Conservation (phyloP, 35 echinoderm and acorn worm genomes). For the Patiria miniata region DNA sequence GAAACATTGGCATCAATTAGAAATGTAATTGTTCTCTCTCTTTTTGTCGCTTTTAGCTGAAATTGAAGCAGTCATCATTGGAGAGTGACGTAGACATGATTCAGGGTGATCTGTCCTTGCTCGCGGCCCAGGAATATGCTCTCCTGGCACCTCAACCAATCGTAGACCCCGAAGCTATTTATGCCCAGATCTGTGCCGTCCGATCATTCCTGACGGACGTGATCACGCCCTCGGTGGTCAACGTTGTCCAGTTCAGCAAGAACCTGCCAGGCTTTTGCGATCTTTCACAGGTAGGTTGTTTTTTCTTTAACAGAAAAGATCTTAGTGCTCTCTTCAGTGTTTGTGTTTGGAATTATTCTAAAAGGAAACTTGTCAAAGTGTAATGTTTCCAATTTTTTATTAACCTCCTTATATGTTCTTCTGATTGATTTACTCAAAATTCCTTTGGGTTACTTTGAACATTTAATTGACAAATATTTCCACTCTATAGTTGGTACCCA, state of each 20-base stretch:
- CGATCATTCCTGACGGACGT: constrained; percentile 86
- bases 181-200: constrained; percentile 75
- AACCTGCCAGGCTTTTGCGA: constrained; percentile 87
- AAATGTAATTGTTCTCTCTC: no score
- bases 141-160: constrained; percentile 45
- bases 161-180: constrained; percentile 65
- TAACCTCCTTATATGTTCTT: no score
- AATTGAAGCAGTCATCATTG: constrained; percentile 68
- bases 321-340: neutral
- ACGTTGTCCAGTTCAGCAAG: constrained; percentile 95
- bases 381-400: no score
- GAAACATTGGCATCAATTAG: no score
- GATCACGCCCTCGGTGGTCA: constrained; percentile 81
- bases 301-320: neutral
- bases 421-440: no score
- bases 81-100: constrained; percentile 55
- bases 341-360: no score
- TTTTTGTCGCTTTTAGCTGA: constrained; percentile 51
- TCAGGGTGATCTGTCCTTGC: constrained; percentile 69
- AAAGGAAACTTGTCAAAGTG: neutral
- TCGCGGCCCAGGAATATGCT: constrained; percentile 60
- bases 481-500: no score
- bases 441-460: no score
- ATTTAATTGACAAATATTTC: no score
- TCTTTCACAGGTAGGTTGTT: constrained; percentile 69